Conservation (phyloP, 2,888 invertebrate species). For the Aspidiotus destructor region DNA sequence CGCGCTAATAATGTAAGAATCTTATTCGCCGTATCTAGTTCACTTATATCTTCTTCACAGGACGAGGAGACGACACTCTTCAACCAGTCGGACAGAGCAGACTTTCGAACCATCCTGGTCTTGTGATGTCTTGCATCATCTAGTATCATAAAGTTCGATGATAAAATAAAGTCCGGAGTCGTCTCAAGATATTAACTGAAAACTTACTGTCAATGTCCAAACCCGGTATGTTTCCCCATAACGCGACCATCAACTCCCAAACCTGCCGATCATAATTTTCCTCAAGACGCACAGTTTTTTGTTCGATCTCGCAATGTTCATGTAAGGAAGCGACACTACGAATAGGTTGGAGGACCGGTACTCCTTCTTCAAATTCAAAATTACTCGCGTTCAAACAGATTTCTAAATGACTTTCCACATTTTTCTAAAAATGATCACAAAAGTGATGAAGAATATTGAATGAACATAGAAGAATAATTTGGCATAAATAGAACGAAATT, state of each 20-base stretch:
- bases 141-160: constrained; percentile 5
- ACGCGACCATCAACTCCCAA: constrained; percentile 66
- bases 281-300: constrained; percentile 40
- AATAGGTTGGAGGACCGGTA: constrained; percentile 39
- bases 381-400: constrained; percentile 34
- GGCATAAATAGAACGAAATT: background rate
- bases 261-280: constrained; percentile 43
- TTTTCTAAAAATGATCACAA: constrained; percentile 26
- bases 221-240: constrained; percentile 64
- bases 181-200: background rate
- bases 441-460: background rate
- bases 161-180: background rate
- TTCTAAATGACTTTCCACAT: constrained; percentile 34
- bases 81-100: constrained; percentile 57
- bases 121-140: constrained; percentile 41
- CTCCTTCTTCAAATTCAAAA: constrained; percentile 20
- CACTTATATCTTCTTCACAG: constrained; percentile 42
- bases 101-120: constrained; percentile 50
- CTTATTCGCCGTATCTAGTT: constrained; percentile 40
- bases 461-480: background rate
- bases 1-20: constrained; percentile 44
- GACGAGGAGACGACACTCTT: constrained; percentile 47
- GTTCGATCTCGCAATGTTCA: constrained; percentile 46
- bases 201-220: constrained; percentile 9
- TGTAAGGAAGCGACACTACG: constrained; percentile 47